A percentile compares a stretch with the other conserved stretches of the same genome.
Evolutionary conservation across 2,888 invertebrate species (phyloP).

Genomic region (Athalia circularis): DNA sequence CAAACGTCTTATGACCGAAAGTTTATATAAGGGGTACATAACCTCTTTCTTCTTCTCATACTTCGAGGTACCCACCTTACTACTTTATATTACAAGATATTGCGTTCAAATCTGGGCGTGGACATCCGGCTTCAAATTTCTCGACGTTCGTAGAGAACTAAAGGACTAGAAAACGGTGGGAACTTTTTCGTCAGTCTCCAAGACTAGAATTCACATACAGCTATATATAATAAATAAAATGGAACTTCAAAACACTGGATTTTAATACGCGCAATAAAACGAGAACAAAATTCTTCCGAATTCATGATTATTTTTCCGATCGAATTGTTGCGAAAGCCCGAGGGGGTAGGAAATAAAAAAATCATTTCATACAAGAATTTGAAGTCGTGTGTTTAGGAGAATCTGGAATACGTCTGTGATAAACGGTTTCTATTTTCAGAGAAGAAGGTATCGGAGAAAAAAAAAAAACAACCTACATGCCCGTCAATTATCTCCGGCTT

Average conservation of each 20-base stretch:
- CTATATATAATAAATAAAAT: too few relatives aligned
- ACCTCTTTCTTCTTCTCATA: conserved; percentile 5
- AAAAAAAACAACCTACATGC: background rate
- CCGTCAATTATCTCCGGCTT: conserved; percentile 15
- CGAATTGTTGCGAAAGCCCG: too few relatives aligned
- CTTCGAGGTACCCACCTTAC: conserved; percentile 6
- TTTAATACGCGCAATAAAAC: too few relatives aligned
- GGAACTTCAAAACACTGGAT: too few relatives aligned
- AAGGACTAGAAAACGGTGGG: conserved; percentile 44
- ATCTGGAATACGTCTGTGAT: background rate
- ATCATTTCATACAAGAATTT: too few relatives aligned
- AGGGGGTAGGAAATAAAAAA: too few relatives aligned
- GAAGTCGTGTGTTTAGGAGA: too few relatives aligned
- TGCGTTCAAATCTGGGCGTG: conserved; percentile 66
- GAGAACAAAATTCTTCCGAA: too few relatives aligned
- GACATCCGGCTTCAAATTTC: conserved; percentile 73
- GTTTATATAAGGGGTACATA: background rate
- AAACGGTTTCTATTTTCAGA: background rate
- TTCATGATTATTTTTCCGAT: too few relatives aligned
- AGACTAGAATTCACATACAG: too few relatives aligned
- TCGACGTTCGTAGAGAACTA: conserved; percentile 46
- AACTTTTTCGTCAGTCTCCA: conserved; percentile 38
- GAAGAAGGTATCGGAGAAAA: background rate
- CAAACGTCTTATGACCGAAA: conserved; percentile 11
- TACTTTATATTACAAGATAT: conserved; percentile 23